phyloP scores from a whole-genome alignment of 1,140 invertebrate species.

The Melitaea cinxia region DNA sequence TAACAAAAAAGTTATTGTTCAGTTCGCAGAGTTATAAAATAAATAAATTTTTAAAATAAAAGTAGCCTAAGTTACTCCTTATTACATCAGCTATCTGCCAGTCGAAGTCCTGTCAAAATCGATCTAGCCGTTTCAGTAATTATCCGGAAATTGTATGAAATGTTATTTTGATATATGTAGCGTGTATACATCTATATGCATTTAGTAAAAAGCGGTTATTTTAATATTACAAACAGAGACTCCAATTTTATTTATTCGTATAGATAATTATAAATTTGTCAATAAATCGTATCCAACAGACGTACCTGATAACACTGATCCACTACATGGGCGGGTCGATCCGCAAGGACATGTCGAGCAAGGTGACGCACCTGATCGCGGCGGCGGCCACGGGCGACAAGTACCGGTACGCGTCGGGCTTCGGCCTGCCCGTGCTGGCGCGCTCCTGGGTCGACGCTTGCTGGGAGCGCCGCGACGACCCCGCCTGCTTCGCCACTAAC shows the following conservation, averaged over 20 bases:
- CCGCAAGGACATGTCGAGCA: constrained; percentile 92
- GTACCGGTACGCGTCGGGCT: constrained; percentile 91
- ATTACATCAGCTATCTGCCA: too few relatives aligned
- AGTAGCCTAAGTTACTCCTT: too few relatives aligned
- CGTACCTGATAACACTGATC: constrained; percentile 90
- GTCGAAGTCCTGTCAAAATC: too few relatives aligned
- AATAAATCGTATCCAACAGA: constrained; percentile 82
- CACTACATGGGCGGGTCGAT: constrained; percentile 98
- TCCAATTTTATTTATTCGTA: not conserved
- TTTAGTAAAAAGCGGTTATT: too few relatives aligned
- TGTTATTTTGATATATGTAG: too few relatives aligned
- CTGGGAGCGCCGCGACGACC: constrained; percentile 90
- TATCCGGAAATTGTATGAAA: too few relatives aligned
- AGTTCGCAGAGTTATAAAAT: too few relatives aligned
- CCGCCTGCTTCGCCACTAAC: constrained; percentile 85
- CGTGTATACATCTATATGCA: too few relatives aligned
- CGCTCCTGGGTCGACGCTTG: constrained; percentile 92
- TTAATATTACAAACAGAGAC: too few relatives aligned
- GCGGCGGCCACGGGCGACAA: constrained; percentile 93
- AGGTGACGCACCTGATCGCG: constrained; percentile 96
- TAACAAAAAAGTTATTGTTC: too few relatives aligned
- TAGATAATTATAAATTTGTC: not conserved
- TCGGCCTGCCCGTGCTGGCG: constrained; percentile 93
- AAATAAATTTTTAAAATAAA: too few relatives aligned
- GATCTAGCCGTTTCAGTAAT: too few relatives aligned